Base-by-base conservation (phyloP, 2,888 invertebrate species). In the Stenotaenia linearis region DNA sequence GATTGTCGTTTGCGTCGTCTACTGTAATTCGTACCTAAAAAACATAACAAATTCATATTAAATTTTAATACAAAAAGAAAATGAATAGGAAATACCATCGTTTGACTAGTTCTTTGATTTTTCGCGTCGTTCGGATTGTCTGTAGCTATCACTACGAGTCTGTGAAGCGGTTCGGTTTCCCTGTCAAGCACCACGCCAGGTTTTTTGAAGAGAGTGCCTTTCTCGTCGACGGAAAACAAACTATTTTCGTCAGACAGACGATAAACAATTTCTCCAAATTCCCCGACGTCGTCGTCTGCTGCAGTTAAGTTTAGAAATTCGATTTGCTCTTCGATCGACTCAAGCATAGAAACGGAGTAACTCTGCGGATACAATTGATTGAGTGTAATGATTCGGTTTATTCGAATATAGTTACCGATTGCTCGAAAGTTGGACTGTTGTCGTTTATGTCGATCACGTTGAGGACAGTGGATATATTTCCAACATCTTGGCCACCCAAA, bases 1-100 rank as follows among this genome's bases (percentile, higher is more conserved):
- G 87, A 82, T 93, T 91, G 84, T 94, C 94, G 83, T 94, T 93
- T 0, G 91, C 90, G 83, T 94, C 94, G 0, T 91, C 92, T 30
- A 94, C 90, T 0, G 93, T 91, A 50, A 94, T 91, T 30, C 28
- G 32, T 1, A 56, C 21, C 40, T 45, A 37, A 78, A 78, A 50
- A 78, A 28, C 9, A 40, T 25, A 28, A 23, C 50, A 12, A 23
- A 9, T 78, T 4, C 9, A n/a, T n/a, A 10, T 80, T 69, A 80
- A 32, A 32, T 6, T 32, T n/a, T n/a, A n/a, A n/a, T n/a, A n/a
- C n/a, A 12, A 12, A 12, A 9, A 12, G 15, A 40, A 15, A 40
- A 40, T 40, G 12, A 40, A 40, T 7, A 12, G 4, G 2, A 9
- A 23, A 69, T 69, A 80, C 79, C 81, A 80, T 80, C 1, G 80